Evolutionary conservation across 1,140 invertebrate species (phyloP).

Genomic region (Drosophila sp.): DNA sequence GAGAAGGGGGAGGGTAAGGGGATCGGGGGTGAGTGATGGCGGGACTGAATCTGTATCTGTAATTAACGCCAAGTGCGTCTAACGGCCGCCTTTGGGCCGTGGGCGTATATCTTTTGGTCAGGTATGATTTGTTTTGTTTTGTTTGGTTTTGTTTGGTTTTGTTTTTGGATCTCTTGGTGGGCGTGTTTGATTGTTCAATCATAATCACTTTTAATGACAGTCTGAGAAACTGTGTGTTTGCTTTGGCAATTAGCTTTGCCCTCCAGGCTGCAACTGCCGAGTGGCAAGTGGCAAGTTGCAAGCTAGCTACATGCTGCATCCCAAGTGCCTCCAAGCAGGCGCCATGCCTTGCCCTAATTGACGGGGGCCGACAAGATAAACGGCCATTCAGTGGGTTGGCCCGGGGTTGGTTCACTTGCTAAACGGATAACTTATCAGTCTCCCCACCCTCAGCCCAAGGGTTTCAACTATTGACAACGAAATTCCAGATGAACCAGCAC

Average conservation of each 20-base stretch:
- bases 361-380: conserved; percentile 23
- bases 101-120: conserved; percentile 21
- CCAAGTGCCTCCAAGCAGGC: conserved; percentile 2
- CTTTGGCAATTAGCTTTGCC: conserved; percentile 53
- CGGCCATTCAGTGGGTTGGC: conserved; percentile 5
- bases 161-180: conserved; percentile 31
- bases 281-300: neutral
- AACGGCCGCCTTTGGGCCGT: conserved; percentile 33
- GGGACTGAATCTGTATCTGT: conserved; percentile 25
- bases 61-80: conserved; percentile 60
- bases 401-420: conserved; percentile 4
- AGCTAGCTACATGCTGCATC: neutral
- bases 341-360: conserved; percentile 22
- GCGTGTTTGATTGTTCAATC: conserved; percentile 80
- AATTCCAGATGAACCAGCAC: neutral
- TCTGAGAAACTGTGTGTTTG: conserved; percentile 39
- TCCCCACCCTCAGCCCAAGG: neutral
- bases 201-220: conserved; percentile 71
- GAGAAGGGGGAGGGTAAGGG: no score
- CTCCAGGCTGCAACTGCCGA: neutral
- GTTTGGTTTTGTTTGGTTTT: neutral
- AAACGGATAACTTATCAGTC: conserved; percentile 11
- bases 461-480: neutral
- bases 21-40: no score
- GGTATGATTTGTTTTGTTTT: neutral